Base-by-base conservation (phyloP, 2,888 invertebrate genomes). In the Polia nebulosa region DNA sequence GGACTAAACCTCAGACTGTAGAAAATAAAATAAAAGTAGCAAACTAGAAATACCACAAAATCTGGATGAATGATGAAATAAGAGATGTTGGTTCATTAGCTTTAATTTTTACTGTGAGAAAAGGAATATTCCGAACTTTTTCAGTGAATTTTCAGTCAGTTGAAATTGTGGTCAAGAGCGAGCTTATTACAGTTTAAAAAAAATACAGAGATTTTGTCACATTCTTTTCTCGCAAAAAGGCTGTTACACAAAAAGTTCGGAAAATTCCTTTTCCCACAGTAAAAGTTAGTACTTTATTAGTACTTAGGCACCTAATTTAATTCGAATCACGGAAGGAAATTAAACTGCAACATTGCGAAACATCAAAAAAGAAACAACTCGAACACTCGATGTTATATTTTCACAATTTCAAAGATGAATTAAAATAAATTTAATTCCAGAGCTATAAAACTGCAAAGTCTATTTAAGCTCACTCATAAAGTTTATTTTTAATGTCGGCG, bases 381-480 rank as follows among this genome's bases (percentile, higher is more conserved):
- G 45, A 53, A 2, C n/a, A 20, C 53, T 47, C 9, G 2, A 29
- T 9, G n/a, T 51, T 52, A 22, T 29, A 44, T 72, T 78, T 57
- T 20, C 17, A 41, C 9, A 60, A 51, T 55, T 68, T 63, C 36
- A 55, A 58, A 74, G 53, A 55, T 60, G 52, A 52, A 72, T 74
- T 65, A 63, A 68, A 69, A 69, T 25, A 70, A 73, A 74, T 82
- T 79, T 76, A 67, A 79, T 82, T 78, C 62, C 39, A 52, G 29
- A 53, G 72, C 55, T 57, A 75, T 82, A 72, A 84, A 84, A 56
- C 32, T 61, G 82, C 56, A 66, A 63, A 80, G 79, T 63, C 39
- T 71, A 64, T 70, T 34, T 76, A 64, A 82, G 68, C 70, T 66
- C 11, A 36, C 61, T 70, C 80, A 65, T 82, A 84, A 82, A 82